Base-by-base conservation (phyloP, 2,888 invertebrate genomes). In the Philereme transversata region DNA sequence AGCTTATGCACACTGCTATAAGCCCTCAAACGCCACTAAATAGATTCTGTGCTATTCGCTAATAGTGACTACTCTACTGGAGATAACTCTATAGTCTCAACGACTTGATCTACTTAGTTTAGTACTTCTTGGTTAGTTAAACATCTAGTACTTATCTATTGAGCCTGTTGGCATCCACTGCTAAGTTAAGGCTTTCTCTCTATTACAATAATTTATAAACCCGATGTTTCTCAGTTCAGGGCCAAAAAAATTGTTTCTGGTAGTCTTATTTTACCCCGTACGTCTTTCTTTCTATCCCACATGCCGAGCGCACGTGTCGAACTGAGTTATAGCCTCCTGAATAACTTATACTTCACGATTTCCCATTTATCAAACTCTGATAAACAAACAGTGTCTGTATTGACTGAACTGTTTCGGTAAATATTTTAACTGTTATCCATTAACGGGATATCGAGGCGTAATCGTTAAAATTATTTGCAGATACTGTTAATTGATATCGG, bases 251-350 rank as follows among this genome's bases (percentile, higher is more conserved):
- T 78, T 78, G 84, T 81, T 82, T 79, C 76, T 68, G 74, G 68
- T 68, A 53, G 73, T 64, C 68, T 76, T 79, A 76, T 81, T 80
- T 82, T 79, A 76, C 67, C 65, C 51, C 59, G 36, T 65, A 48
- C 60, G 36, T 35, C 72, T 78, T 73, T 67, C 69, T 69, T 68
- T 75, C 73, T 75, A 69, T 65, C 65, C 46, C 83, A 81, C 78
- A 46, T 58, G 76, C 71, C 71, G 44, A 11, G 43, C 75, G 80
- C 88, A 88, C 86, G 88, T 87, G 88, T 82, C 83, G 79, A 83
- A 83, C 77, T 90, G 89, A 90, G 89, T 89, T 90, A 90, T 85
- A 77, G 72, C 77, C 78, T 67, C 79, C 80, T 84, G 86, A 87
- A 90, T 89, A 88, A 58, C 58, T 58, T 52, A 52, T 44, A 60